Conservation (phyloP, 2,888 invertebrate species). For the Sarcophaga carnaria region DNA sequence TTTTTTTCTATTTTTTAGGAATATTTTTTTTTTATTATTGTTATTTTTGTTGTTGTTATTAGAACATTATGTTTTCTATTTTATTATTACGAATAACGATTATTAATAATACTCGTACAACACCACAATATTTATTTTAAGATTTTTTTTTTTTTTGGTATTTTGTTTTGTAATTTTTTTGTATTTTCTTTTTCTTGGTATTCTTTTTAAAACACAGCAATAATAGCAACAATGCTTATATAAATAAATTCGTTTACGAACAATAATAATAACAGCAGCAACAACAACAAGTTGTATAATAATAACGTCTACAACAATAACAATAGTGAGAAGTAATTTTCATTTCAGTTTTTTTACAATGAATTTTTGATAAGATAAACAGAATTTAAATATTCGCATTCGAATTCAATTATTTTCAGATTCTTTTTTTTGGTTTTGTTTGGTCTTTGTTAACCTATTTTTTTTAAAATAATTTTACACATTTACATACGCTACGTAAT, state of each 20-base stretch:
- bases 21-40: neutral
- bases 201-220: neutral
- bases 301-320: neutral
- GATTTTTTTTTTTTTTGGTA: neutral
- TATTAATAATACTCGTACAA: neutral
- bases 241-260: constrained; percentile 5
- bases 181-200: neutral
- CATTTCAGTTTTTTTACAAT: constrained; percentile 9
- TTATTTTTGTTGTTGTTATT: neutral
- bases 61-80: neutral
- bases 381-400: constrained; percentile 63
- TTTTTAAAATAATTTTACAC: constrained; percentile 13
- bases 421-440: neutral
- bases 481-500: neutral
- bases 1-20: neutral
- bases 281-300: constrained; percentile 4
- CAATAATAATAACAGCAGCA: neutral
- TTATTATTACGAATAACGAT: neutral
- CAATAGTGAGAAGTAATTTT: neutral
- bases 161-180: no score
- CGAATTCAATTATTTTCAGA: constrained; percentile 16
- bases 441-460: neutral
- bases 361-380: constrained; percentile 66
- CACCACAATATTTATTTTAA: neutral
- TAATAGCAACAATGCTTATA: neutral